A percentile compares a stretch with the other conserved stretches of the same genome.
These are phyloP conservation scores for Paracanthobrama guichenoti DNA, from an alignment of 2,113 vertebrate species.

Conservation along the genomic window DNA sequence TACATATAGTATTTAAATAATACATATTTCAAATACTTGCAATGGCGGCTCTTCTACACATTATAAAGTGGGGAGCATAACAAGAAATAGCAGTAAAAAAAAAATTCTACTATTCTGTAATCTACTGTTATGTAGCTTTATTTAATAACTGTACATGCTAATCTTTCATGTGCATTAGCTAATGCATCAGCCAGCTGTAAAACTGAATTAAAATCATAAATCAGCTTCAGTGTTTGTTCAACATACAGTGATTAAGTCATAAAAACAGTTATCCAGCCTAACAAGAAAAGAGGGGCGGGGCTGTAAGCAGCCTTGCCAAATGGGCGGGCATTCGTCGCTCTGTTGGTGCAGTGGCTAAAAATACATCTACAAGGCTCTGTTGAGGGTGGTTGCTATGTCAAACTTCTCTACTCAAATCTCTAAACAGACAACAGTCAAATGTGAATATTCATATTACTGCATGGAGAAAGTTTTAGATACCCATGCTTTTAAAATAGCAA, in stretches of 20 bases:
- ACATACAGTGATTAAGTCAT: background rate
- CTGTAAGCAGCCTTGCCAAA: conserved; percentile 63
- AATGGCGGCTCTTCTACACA: background rate
- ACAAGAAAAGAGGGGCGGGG: conserved; percentile 10
- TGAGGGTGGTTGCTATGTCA: conserved; percentile 7
- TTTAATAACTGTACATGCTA: background rate
- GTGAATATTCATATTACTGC: background rate
- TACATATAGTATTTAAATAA: background rate
- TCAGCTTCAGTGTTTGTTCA: conserved; percentile 3
- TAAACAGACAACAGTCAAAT: background rate
- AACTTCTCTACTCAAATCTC: conserved; percentile 1
- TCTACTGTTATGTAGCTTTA: background rate
- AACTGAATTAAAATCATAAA: background rate
- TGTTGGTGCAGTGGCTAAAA: conserved; percentile 73
- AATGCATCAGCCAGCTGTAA: background rate
- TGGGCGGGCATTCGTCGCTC: conserved; percentile 63
- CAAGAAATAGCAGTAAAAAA: background rate
- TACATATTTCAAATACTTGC: background rate
- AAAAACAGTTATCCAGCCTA: background rate
- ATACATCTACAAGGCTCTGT: conserved; percentile 56
- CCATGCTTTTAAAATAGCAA: background rate
- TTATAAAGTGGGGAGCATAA: background rate
- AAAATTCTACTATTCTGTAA: background rate
- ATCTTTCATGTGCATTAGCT: background rate
- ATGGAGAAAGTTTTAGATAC: background rate